Base-by-base conservation (phyloP, 2,113 vertebrate genomes). In the Lichenostomus cassidix region DNA sequence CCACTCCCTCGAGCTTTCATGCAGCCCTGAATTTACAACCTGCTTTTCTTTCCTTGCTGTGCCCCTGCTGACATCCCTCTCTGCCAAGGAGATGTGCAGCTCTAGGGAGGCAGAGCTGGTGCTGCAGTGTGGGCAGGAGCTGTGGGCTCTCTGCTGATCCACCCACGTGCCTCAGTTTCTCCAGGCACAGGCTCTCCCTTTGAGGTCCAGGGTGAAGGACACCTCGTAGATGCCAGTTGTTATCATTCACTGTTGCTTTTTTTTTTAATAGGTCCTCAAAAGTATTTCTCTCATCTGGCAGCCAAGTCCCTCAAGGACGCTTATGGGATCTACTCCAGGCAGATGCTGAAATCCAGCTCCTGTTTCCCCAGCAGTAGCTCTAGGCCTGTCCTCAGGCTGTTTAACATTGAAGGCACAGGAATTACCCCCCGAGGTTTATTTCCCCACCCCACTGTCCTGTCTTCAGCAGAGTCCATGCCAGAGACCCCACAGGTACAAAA, bases 281-380 rank as follows among this genome's bases (percentile, higher is more conserved):
- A 69, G 29, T 21, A 5, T 78, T 69, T 49, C 28, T 76, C 47
- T 80, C 39, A 44, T 87, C 74, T 89, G 70, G 31, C 9, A 0
- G 85, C 62, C 86, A 50, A 55, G 41, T 67, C 58, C 76, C 73
- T 73, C 87, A 85, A 97, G 95, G 93, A 93, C 2, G 4, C 63
- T 59, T 15, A 42, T 0, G 4, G 90, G 79, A 73, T 69, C 75
- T 93, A 1, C 82, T 91, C 87, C 75, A 88, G 82, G 75, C 90
- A 91, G 88, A 71, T 44, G 88, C 88, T 95, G 96, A 80, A 73
- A 92, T 85, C 63, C 90, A 94, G 79, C 88, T 90, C 78, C 70
- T 44, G 17, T 76, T 88, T 92, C 53, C 55, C 79, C 52, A 56
- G 6, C 89, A 62, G 86, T 20, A 94, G 87, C 92, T 87, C 70